Conservation (phyloP, 2,113 vertebrate genomes). For the Oryzias celebensis region DNA sequence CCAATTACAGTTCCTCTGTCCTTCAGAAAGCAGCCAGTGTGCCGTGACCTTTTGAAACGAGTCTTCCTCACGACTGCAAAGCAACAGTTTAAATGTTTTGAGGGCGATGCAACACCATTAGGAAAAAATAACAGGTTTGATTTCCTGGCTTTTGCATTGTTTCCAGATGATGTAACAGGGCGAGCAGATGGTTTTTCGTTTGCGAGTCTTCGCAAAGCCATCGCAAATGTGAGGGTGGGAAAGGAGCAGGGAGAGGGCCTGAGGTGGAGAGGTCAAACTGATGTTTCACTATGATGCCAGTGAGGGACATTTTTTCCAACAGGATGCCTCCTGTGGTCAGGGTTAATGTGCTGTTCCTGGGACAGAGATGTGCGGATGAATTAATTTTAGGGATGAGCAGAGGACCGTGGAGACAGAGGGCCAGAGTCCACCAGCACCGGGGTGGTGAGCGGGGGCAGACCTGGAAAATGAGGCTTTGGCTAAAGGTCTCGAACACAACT, state of each 20-base stretch:
- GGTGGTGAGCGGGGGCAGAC: constrained; percentile 40
- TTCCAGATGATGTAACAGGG: background rate
- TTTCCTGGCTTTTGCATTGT: background rate
- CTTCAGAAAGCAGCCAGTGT: constrained; percentile 72
- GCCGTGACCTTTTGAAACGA: constrained; percentile 64
- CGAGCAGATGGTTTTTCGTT: constrained; percentile 20
- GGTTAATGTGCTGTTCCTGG: constrained; percentile 75
- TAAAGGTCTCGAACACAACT: constrained; percentile 32
- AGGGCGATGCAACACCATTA: background rate
- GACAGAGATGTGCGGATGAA: constrained; percentile 82
- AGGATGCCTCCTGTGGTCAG: constrained; percentile 75
- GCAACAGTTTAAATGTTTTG: constrained; percentile 21
- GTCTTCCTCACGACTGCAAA: constrained; percentile 30
- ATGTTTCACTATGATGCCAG: constrained; percentile 62
- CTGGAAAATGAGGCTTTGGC: constrained; percentile 29
- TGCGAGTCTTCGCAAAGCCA: constrained; percentile 31
- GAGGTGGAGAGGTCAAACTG: constrained; percentile 74
- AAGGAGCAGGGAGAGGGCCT: constrained; percentile 33
- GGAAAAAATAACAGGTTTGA: background rate
- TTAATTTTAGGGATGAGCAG: constrained; percentile 82
- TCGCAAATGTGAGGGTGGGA: constrained; percentile 45
- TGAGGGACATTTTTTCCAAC: constrained; percentile 73
- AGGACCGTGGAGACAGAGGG: constrained; percentile 76
- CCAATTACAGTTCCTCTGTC: constrained; percentile 72
- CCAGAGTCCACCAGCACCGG: constrained; percentile 61